These are phyloP conservation scores for Horisme vitalbata DNA, from an alignment of 2,888 invertebrate genomes.

Conservation along the genomic window DNA sequence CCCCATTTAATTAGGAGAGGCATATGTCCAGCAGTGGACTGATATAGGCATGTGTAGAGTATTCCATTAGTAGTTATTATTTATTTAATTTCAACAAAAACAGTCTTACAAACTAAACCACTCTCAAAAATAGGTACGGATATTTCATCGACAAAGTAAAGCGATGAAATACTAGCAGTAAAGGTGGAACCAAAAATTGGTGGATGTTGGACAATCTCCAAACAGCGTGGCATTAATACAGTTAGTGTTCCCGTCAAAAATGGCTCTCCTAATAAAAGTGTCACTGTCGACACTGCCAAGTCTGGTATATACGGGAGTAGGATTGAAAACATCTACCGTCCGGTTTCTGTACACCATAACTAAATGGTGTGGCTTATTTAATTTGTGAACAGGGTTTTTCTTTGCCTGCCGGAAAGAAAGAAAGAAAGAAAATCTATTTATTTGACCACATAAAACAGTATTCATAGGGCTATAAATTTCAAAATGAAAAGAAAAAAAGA, in stretches of 20 bases:
- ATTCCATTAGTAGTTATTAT: no score
- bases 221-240: constrained; percentile 60
- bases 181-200: constrained; percentile 36
- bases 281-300: constrained; percentile 31
- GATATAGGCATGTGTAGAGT: no score
- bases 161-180: constrained; percentile 19
- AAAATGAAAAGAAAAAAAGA: no score
- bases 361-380: no score
- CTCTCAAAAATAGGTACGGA: not conserved
- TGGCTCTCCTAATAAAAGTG: constrained; percentile 45
- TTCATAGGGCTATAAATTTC: no score
- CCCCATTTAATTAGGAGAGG: no score
- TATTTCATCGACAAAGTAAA: constrained; percentile 2
- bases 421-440: no score
- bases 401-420: no score
- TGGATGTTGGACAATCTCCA: constrained; percentile 48
- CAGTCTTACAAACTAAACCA: not conserved
- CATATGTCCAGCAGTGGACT: no score
- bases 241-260: constrained; percentile 56
- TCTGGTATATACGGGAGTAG: constrained; percentile 14
- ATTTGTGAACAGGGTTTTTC: no score
- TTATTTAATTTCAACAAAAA: not conserved
- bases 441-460: no score
- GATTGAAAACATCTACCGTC: constrained; percentile 2
- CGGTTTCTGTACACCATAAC: constrained; percentile 2